Evolutionary conservation across 2,888 invertebrate species (phyloP), one percentile per base, ranked within the genome.

Genomic region (Anthophora plumipes): DNA sequence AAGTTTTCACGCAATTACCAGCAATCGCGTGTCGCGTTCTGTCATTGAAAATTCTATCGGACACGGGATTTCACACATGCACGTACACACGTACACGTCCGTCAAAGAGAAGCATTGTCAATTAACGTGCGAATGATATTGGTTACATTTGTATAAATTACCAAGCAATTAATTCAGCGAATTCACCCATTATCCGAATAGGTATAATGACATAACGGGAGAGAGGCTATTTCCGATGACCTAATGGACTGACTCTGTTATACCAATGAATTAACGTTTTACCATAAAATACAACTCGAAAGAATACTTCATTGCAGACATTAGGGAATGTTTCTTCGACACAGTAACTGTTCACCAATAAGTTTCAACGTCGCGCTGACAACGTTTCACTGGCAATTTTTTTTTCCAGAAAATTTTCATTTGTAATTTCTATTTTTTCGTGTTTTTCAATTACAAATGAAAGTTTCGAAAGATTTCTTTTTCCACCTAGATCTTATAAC

Each of bases 1-100:
- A 77, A 61, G 55, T 77, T 78, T 75, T 75, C 66, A 43, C 20
- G 59, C 68, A 78, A 78, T 78, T 78, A 76, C 31, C 1, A 8
- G 55, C 61, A 46, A 22, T 43, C 7, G 8, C 20, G 20, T 20
- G 46, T 0, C n/a, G 48, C 66, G 77, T 46, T 61, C 46, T 69
- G 31, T 63, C 77, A 55, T 31, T 52, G 77, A 63, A 76, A 77
- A 77, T 77, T 68, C 39, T 14, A 4, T 31, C 43, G 7, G 25
- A 17, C 39, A 46, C 20, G 46, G 37, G 52, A 59, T 76, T 77
- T 50, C 52, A 61, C 48, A 43, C 61, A 68, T 61, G 54, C 55
- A 61, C 63, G 57, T 48, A 46, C n/a, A 25, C 75, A 46, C 46
- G 25, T 54, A 25, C 52, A 31, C 31, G 22, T 55, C 50, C 50